phyloP scores from a whole-genome alignment of 64 coral and sea anemone species.

The Hydrozoanthus tunicans region DNA sequence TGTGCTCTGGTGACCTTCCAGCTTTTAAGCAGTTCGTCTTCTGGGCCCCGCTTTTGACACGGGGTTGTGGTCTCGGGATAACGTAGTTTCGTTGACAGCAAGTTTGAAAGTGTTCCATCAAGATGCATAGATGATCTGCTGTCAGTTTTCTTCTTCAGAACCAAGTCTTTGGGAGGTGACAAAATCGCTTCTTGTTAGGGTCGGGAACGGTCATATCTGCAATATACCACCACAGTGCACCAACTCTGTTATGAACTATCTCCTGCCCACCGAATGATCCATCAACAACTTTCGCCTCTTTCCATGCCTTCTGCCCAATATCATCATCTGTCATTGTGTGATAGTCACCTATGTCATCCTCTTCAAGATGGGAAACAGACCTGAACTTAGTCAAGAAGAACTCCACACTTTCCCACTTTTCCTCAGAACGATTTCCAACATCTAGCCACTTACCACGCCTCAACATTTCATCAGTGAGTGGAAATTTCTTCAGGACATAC shows the following conservation, averaged over 20 bases:
- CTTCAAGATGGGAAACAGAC: slow-evolving; percentile 12
- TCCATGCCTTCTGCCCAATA: neutral
- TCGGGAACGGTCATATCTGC: neutral
- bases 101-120: slow-evolving; percentile 17
- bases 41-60: neutral
- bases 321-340: slow-evolving; percentile 36
- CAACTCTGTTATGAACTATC: neutral
- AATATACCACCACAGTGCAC: neutral
- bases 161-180: neutral
- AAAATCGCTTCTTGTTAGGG: neutral
- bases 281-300: slow-evolving; percentile 3
- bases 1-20: no score
- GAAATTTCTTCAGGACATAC: slow-evolving; percentile 46
- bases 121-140: slow-evolving; percentile 13
- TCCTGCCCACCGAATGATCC: neutral
- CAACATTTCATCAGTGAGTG: slow-evolving; percentile 47
- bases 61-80: neutral
- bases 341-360: slow-evolving; percentile 41
- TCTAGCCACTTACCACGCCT: slow-evolving; percentile 61
- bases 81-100: neutral
- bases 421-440: slow-evolving; percentile 35
- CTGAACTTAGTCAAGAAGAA: slow-evolving; percentile 51
- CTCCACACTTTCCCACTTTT: slow-evolving; percentile 69
- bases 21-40: neutral
- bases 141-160: slow-evolving; percentile 12